A percentile compares a stretch with the other conserved stretches of the same genome.
Evolutionary conservation across 37 sponge, comb jelly and placozoan genomes (phyloP).

Genomic region (Beroe forskalii): DNA sequence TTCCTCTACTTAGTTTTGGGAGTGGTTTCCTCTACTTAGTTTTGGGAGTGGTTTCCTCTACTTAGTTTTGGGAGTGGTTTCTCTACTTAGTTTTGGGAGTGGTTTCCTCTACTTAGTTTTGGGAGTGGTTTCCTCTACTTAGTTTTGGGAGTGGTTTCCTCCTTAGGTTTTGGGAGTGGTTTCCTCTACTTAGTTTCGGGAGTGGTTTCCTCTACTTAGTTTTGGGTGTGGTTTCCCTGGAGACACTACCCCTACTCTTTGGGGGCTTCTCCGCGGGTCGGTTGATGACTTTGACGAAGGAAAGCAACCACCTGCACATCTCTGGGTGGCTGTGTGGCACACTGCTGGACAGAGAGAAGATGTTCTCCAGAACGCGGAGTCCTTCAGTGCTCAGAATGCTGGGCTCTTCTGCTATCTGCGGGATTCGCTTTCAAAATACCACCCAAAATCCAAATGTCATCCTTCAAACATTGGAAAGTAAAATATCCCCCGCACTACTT

Average conservation of each 20-base stretch:
- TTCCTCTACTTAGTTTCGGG: no score
- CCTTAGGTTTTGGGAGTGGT: no score
- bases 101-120: no score
- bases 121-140: no score
- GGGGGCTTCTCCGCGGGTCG: background rate
- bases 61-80: no score
- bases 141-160: no score
- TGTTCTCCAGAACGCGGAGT: conserved; percentile 13
- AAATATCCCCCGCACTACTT: no score
- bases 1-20: no score
- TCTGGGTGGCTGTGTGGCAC: background rate
- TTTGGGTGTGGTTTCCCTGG: background rate
- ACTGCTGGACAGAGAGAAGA: background rate
- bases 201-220: no score
- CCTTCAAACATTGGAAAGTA: background rate
- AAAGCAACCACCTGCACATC: conserved; percentile 30
- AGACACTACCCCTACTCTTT: background rate
- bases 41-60: no score
- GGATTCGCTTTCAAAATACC: background rate
- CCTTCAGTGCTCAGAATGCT: background rate
- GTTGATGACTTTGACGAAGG: conserved; percentile 4
- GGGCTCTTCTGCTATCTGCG: background rate
- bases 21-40: no score
- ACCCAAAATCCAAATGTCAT: background rate
- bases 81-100: no score